Conservation (phyloP, 2,113 vertebrate species). For the Eleginops maclovinus region DNA sequence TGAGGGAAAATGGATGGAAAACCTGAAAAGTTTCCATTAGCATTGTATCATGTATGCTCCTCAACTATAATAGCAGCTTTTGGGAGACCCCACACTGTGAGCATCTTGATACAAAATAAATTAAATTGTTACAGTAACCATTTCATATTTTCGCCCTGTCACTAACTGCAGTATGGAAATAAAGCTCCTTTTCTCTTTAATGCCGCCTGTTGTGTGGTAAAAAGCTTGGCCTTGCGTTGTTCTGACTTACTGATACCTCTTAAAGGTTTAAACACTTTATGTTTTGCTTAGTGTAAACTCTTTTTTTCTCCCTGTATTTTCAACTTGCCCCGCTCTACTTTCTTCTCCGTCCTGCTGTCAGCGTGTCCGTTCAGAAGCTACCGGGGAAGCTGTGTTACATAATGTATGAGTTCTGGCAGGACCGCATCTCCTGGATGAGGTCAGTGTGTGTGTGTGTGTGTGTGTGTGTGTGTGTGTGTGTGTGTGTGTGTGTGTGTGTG, state of each 20-base stretch:
- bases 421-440: slow-evolving; percentile 96
- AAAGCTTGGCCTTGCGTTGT: not conserved
- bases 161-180: not conserved
- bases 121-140: not conserved
- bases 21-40: not conserved
- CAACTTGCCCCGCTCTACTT: slow-evolving; percentile 44
- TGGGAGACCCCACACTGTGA: slow-evolving; percentile 9
- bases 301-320: slow-evolving; percentile 25
- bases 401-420: slow-evolving; percentile 95
- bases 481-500: slow-evolving; percentile 31
- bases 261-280: slow-evolving; percentile 13
- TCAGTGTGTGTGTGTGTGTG: slow-evolving; percentile 65
- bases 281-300: slow-evolving; percentile 18
- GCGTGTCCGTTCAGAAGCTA: slow-evolving; percentile 91
- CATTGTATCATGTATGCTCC: not conserved
- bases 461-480: slow-evolving; percentile 21
- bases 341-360: slow-evolving; percentile 66
- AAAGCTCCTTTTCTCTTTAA: not conserved
- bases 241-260: slow-evolving; percentile 6
- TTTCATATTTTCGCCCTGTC: not conserved
- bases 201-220: not conserved
- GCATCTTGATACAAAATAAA: not conserved
- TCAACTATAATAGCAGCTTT: not conserved
- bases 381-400: slow-evolving; percentile 88
- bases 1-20: not conserved